A percentile compares a stretch with the other conserved stretches of the same genome.
These are phyloP conservation scores for Alauda arvensis DNA, from an alignment of 2,797 vertebrate genomes.

Conservation along the genomic window DNA sequence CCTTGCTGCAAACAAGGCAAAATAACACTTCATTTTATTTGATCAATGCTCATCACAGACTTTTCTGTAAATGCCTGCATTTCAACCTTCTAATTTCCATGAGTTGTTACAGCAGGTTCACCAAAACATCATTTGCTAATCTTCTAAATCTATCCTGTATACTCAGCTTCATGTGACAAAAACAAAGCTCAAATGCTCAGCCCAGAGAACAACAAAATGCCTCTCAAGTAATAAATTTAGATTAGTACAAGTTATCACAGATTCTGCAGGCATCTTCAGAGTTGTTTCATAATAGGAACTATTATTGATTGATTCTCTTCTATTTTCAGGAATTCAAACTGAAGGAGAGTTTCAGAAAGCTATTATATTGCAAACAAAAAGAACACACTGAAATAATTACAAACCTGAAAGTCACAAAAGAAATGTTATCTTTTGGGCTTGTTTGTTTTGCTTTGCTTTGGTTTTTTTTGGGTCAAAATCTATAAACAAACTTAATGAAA, in stretches of 20 bases:
- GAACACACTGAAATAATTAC: background rate
- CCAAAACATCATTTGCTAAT: background rate
- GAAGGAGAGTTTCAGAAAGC: background rate
- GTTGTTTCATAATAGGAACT: background rate
- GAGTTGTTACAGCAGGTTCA: background rate
- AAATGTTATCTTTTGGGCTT: background rate
- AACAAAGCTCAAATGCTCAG: background rate
- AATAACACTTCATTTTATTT: slow-evolving; percentile 1
- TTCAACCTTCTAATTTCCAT: background rate
- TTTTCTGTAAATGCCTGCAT: background rate
- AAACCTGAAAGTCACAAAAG: background rate
- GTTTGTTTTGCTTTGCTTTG: background rate
- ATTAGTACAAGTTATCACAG: background rate
- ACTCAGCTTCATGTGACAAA: background rate
- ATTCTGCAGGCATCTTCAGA: background rate
- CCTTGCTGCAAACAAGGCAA: slow-evolving; percentile 1
- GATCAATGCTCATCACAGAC: background rate
- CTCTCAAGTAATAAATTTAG: background rate
- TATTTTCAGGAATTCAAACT: background rate
- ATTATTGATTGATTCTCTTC: background rate
- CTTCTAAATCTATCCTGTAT: background rate
- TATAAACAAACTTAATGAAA: background rate
- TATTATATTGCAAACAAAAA: background rate
- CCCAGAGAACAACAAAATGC: background rate
- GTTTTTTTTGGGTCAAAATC: background rate